Evolutionary conservation across 2,113 vertebrate species (phyloP).

Genomic region (Lota lota): DNA sequence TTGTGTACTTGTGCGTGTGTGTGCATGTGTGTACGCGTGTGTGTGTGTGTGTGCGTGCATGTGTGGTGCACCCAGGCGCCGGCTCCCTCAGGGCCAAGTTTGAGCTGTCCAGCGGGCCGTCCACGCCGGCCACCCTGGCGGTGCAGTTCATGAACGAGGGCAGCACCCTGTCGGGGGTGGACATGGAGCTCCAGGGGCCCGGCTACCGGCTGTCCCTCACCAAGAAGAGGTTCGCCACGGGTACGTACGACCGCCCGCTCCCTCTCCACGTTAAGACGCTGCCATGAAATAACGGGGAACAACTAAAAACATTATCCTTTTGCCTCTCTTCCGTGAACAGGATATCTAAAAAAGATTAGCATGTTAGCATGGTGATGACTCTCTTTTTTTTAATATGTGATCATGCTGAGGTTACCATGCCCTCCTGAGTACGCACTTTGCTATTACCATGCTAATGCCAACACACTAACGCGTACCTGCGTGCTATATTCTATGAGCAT

Average conservation of each 20-base stretch:
- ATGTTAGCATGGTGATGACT: not conserved
- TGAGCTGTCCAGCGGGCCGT: conserved; percentile 89
- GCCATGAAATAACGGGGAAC: not conserved
- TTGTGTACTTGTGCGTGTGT: no score
- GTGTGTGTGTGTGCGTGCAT: not conserved
- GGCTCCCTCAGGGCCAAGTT: conserved; percentile 95
- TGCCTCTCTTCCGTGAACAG: no score
- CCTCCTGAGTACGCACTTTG: no score
- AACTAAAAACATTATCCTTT: no score
- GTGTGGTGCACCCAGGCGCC: conserved; percentile 72
- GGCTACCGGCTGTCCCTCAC: conserved; percentile 92
- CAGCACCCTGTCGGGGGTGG: conserved; percentile 88
- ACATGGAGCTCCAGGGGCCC: conserved; percentile 86
- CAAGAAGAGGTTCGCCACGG: conserved; percentile 95
- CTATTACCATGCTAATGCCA: not conserved
- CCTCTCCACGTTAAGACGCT: not conserved
- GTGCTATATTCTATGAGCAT: no score
- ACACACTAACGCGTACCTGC: no score
- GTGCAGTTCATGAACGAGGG: conserved; percentile 94
- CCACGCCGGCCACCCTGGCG: conserved; percentile 87
- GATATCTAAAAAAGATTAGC: not conserved
- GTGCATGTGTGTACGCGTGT: no score
- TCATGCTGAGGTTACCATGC: not conserved
- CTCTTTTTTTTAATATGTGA: not conserved
- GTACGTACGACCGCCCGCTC: conserved; percentile 61